Percentiles rank a stretch among this genome's conserved stretches.
phyloP scores from a whole-genome alignment of 2,888 invertebrate genomes.

The Vanessa cardui region DNA sequence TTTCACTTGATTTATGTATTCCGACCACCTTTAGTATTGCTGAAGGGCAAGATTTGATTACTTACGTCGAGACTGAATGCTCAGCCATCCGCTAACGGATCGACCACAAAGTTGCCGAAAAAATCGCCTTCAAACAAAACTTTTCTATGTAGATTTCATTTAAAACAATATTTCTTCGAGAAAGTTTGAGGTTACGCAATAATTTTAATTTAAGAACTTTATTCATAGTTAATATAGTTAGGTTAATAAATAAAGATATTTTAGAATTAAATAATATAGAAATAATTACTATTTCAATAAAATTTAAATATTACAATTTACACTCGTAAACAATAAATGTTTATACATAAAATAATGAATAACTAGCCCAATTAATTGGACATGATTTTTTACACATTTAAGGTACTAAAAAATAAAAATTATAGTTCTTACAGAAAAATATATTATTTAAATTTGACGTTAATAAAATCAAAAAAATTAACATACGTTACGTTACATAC shows the following conservation, averaged over 20 bases:
- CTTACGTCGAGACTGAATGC: slow-evolving; percentile 57
- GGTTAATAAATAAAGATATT: not conserved
- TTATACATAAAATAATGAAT: too few species aligned
- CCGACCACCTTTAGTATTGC: slow-evolving; percentile 68
- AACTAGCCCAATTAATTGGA: too few species aligned
- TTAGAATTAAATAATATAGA: too few species aligned
- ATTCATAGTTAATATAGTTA: not conserved
- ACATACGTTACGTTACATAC: too few species aligned
- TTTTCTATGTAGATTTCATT: slow-evolving; percentile 14
- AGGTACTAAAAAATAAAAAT: too few species aligned
- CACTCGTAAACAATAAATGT: too few species aligned
- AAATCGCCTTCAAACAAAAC: slow-evolving; percentile 22
- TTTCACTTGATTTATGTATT: slow-evolving; percentile 77
- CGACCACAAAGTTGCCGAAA: slow-evolving; percentile 47
- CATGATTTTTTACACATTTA: too few species aligned
- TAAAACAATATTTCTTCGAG: not conserved
- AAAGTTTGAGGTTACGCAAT: slow-evolving; percentile 1
- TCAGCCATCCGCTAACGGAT: slow-evolving; percentile 58
- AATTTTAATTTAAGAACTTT: not conserved
- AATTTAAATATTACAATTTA: too few species aligned
- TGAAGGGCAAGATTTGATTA: slow-evolving; percentile 72
- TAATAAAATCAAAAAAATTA: too few species aligned
- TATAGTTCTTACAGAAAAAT: too few species aligned
- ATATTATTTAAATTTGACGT: too few species aligned
- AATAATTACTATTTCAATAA: too few species aligned